Percentiles rank a stretch among this genome's conserved stretches.
Conservation (phyloP, 2,888 invertebrate genomes). For the Tribolium freemani region DNA sequence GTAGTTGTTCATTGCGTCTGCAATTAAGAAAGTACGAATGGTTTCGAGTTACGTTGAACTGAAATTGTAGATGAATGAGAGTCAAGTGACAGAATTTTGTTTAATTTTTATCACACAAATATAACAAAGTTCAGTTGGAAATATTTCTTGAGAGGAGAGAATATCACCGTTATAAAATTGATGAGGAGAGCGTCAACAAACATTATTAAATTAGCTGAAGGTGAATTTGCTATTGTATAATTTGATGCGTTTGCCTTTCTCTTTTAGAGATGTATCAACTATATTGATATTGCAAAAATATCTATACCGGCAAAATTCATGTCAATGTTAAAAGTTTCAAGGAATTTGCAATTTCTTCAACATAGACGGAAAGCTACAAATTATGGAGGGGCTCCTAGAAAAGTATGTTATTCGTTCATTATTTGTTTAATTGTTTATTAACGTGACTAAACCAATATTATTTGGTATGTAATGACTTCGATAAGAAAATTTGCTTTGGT, state of each 20-base stretch:
- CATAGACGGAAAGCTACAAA: slow-evolving; percentile 18
- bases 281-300: slow-evolving; percentile 12
- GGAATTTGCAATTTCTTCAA: slow-evolving; percentile 24
- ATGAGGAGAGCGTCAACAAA: slow-evolving; percentile 27
- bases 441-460: slow-evolving; percentile 3
- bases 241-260: slow-evolving; percentile 30
- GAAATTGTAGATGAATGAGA: neutral
- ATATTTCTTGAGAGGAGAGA: neutral
- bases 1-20: slow-evolving; percentile 71
- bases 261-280: slow-evolving; percentile 15
- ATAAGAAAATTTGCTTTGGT: slow-evolving; percentile 4
- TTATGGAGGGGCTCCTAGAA: slow-evolving; percentile 2
- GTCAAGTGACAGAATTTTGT: neutral
- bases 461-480: neutral
- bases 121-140: slow-evolving; percentile 31
- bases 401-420: slow-evolving; percentile 6
- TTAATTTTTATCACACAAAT: slow-evolving; percentile 2
- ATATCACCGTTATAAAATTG: slow-evolving; percentile 23
- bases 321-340: slow-evolving; percentile 33
- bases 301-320: slow-evolving; percentile 20
- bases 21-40: slow-evolving; percentile 4
- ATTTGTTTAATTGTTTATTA: neutral
- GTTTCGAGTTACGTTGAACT: neutral
- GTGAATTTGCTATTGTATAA: slow-evolving; percentile 36
- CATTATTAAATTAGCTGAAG: slow-evolving; percentile 33